Percentiles rank a stretch among this genome's conserved stretches.
Evolutionary conservation across 2,113 vertebrate species (phyloP).

Genomic region (Notarius lentiginosus): DNA sequence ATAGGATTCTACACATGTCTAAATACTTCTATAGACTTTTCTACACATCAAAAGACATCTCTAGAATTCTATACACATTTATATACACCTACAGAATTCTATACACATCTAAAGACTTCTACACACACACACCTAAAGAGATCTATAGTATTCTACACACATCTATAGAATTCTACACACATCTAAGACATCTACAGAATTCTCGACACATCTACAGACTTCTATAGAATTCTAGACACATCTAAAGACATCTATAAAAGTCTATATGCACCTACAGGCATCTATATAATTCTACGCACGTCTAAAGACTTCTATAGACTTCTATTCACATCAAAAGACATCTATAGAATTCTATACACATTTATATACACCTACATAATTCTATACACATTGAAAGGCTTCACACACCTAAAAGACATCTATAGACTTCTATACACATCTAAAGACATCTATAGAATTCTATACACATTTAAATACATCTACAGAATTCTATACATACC

Average conservation of each 20-base stretch:
- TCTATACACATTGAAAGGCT: not conserved
- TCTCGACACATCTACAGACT: too few species aligned
- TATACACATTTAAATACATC: not conserved
- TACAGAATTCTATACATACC: not conserved
- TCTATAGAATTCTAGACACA: not conserved
- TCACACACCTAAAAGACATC: not conserved
- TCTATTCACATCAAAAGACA: not conserved
- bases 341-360: not conserved
- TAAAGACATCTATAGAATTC: not conserved
- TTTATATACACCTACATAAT: not conserved
- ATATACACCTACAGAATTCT: not conserved
- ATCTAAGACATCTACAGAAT: not conserved
- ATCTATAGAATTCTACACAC: not conserved
- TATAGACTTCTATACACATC: not conserved
- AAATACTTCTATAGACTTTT: not conserved
- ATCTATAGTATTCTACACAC: too few species aligned
- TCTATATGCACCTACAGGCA: not conserved
- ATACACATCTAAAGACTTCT: not conserved
- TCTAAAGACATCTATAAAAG: too few species aligned
- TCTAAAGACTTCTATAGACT: not conserved
- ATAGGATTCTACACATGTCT: too few species aligned
- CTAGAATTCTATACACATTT: not conserved
- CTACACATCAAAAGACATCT: not conserved
- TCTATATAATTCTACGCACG: not conserved
- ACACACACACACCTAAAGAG: not conserved